Base-by-base conservation (phyloP, 1,140 invertebrate species). In the Pseudobourletiella spinata region DNA sequence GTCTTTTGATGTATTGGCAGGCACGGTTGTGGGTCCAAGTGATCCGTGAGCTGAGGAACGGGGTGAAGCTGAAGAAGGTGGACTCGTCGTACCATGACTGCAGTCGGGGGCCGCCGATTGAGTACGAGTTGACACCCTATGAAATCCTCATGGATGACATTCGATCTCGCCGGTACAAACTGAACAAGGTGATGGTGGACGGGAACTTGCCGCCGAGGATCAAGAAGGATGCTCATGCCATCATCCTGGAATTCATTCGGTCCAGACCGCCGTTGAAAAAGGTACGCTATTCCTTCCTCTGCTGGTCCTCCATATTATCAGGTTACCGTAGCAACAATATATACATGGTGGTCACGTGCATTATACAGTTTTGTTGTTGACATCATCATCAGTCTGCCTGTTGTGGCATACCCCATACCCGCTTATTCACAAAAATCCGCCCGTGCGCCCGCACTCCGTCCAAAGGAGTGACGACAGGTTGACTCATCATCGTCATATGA, bases 81-180 rank as follows among this genome's bases (percentile, higher is more conserved):
- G 75, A 70, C 69, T 66, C 59, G 8, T 52, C 57, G 2, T 62
- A 63, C 51, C 61, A 60, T 29, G 42, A 60, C 20, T 51, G 58
- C 56, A 51, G 57, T 28, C 60, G 65, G 15, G 82, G 82, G 39
- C 80, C 84, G 14, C 70, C 76, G 44, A 82, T 88, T 59, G 92
- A 96, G 76, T 97, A 88, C 76, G 91, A 95, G 76, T 75, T 96
- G 64, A 98, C 94, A n/a, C 94, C 94, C 6, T 96, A 95, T 74
- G 94, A 97, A 79, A 95, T 95, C 72, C 79, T 98, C 15, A 93
- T 97, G 86, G 91, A 97, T 71, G 94, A 97, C 73, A 97, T 98
- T 67, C 78, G 91, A 68, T 86, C 87, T 25, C 84, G 88, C 70
- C 82, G 87, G 70, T 96, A 92, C 78, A 89, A 86, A 71, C 74